These are phyloP conservation scores for Lagopus muta DNA, from an alignment of 2,113 vertebrate species.

Conservation along the genomic window DNA sequence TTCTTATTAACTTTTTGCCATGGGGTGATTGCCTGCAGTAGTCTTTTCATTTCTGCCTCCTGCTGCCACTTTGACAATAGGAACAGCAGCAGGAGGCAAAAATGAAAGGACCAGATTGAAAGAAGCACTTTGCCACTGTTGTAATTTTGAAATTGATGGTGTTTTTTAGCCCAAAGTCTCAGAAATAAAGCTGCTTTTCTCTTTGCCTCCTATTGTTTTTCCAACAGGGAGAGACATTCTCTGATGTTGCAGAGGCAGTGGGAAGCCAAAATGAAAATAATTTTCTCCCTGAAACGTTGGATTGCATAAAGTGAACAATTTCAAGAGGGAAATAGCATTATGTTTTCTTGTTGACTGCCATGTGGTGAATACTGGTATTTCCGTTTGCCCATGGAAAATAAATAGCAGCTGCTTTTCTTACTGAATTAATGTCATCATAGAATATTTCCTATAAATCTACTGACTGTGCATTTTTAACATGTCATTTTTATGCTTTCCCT, in stretches of 20 bases:
- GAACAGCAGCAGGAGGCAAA: constrained; percentile 59
- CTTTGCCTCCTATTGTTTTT: constrained; percentile 67
- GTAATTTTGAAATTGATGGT: constrained; percentile 72
- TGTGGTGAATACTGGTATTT: constrained; percentile 24
- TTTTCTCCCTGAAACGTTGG: constrained; percentile 63
- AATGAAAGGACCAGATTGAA: constrained; percentile 71
- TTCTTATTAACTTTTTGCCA: constrained; percentile 52
- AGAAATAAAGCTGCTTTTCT: constrained; percentile 66
- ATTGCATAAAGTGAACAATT: constrained; percentile 65
- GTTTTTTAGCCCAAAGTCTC: constrained; percentile 69
- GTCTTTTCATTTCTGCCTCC: constrained; percentile 60
- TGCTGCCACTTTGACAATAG: constrained; percentile 63
- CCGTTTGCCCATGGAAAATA: not conserved
- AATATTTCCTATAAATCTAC: constrained; percentile 4
- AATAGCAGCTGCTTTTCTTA: constrained; percentile 18
- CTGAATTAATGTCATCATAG: not conserved
- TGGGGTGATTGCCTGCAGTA: constrained; percentile 43
- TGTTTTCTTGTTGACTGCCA: not conserved
- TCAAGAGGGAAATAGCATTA: constrained; percentile 3
- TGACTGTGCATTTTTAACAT: not conserved
- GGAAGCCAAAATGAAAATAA: constrained; percentile 59
- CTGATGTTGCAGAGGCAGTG: constrained; percentile 54
- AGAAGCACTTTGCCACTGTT: constrained; percentile 68
- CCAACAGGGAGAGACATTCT: constrained; percentile 57
- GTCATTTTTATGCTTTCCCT: not conserved